phyloP scores from a whole-genome alignment of 2,888 invertebrate species.

The Napeogenes sylphis region DNA sequence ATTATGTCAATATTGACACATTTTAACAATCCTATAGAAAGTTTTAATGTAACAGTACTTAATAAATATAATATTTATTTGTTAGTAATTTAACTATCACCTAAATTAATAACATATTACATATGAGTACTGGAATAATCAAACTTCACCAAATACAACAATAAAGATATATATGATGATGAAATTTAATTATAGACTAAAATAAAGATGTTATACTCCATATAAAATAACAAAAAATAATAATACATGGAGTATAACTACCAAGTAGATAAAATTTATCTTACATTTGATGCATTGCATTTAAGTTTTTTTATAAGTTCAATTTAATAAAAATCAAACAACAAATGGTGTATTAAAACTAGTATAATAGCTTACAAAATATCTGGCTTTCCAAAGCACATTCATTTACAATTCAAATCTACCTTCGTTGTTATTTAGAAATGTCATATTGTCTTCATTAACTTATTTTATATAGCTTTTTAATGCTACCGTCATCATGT shows the following conservation, averaged over 20 bases:
- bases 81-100: slow-evolving; percentile 27
- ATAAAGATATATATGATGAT: slow-evolving; percentile 30
- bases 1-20: slow-evolving; percentile 69
- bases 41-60: slow-evolving; percentile 46
- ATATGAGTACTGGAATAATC: slow-evolving; percentile 47
- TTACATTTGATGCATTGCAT: slow-evolving; percentile 77
- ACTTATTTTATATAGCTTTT: neutral
- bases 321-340: slow-evolving; percentile 76
- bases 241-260: slow-evolving; percentile 53
- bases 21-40: slow-evolving; percentile 62
- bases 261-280: slow-evolving; percentile 72
- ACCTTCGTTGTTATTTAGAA: neutral
- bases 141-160: slow-evolving; percentile 47
- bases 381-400: slow-evolving; percentile 54
- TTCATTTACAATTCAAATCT: slow-evolving; percentile 37
- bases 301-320: slow-evolving; percentile 65
- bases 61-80: slow-evolving; percentile 41
- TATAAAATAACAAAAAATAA: slow-evolving; percentile 28
- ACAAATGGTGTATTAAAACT: slow-evolving; percentile 56
- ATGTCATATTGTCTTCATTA: neutral
- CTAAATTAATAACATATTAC: slow-evolving; percentile 36
- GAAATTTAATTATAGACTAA: slow-evolving; percentile 50
- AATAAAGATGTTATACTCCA: slow-evolving; percentile 41
- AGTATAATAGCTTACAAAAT: slow-evolving; percentile 53
- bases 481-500: no score